Conservation (phyloP, 1,140 invertebrate genomes). For the Trachelipus rathkii region DNA sequence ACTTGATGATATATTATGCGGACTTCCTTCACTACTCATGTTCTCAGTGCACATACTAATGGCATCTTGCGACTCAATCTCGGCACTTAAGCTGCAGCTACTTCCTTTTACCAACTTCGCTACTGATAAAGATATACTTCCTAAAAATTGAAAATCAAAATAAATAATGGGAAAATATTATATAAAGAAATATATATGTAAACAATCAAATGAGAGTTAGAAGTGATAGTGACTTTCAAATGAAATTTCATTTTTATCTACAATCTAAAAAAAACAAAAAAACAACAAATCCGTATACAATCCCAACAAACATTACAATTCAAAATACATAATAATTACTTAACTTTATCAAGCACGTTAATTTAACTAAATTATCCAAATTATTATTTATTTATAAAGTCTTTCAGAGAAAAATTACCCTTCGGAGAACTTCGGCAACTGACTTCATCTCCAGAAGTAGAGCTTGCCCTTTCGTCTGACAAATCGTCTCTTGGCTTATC, state of each 20-base stretch:
- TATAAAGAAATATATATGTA: no score
- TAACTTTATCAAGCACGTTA: no score
- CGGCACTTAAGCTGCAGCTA: not conserved
- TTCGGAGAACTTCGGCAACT: not conserved
- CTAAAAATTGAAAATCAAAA: not conserved
- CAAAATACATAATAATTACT: no score
- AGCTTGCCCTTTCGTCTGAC: not conserved
- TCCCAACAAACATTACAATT: no score
- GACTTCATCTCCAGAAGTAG: slow-evolving; percentile 16
- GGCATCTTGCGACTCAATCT: not conserved
- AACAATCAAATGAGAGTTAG: no score
- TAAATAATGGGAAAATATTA: no score
- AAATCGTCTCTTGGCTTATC: not conserved
- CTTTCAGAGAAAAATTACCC: not conserved
- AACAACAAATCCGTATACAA: no score
- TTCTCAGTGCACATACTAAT: not conserved
- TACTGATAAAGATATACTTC: not conserved
- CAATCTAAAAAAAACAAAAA: no score
- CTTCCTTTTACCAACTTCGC: not conserved
- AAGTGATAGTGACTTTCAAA: no score
- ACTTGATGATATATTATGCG: not conserved
- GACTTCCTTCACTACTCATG: not conserved
- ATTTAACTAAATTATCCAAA: no score
- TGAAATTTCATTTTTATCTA: no score
- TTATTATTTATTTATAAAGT: no score